These are phyloP conservation scores for Aleiodes leptofemur DNA, from an alignment of 2,888 invertebrate genomes.

Conservation along the genomic window DNA sequence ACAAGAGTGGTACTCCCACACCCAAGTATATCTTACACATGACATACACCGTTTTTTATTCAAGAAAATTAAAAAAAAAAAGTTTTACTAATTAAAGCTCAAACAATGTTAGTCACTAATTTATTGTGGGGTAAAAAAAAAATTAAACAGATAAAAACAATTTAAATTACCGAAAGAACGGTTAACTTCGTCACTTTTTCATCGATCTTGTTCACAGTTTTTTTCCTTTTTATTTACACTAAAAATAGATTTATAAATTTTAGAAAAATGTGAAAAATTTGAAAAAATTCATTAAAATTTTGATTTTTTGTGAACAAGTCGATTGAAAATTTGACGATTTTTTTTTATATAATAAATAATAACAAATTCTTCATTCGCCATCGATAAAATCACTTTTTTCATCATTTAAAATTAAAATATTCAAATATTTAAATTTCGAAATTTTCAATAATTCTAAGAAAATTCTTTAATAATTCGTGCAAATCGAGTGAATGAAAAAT, in stretches of 20 bases:
- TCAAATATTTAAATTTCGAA: no score
- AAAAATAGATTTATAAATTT: background rate
- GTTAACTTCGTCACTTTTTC: conserved; percentile 64
- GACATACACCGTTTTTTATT: conserved; percentile 72
- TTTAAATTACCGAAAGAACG: conserved; percentile 70
- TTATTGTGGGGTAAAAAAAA: conserved; percentile 68
- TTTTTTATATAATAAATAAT: conserved; percentile 67
- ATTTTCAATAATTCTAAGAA: background rate
- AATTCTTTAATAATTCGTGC: conserved; percentile 37
- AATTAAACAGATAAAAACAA: conserved; percentile 33
- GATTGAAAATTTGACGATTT: conserved; percentile 36
- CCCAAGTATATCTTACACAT: conserved; percentile 75
- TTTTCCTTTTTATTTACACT: background rate
- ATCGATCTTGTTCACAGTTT: conserved; percentile 56
- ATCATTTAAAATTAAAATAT: background rate
- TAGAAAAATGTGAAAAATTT: no score
- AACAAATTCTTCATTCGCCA: background rate
- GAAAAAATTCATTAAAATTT: conserved; percentile 22
- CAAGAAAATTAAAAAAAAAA: conserved; percentile 55
- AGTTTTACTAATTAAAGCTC: conserved; percentile 74
- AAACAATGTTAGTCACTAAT: conserved; percentile 76
- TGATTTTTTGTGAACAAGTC: conserved; percentile 15
- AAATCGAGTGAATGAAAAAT: conserved; percentile 65
- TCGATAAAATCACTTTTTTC: background rate
- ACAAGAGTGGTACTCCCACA: conserved; percentile 70